Percentiles rank a stretch among this genome's conserved stretches.
phyloP scores from a whole-genome alignment of 2,797 vertebrate genomes.

The Phyllotis vaccarum region DNA sequence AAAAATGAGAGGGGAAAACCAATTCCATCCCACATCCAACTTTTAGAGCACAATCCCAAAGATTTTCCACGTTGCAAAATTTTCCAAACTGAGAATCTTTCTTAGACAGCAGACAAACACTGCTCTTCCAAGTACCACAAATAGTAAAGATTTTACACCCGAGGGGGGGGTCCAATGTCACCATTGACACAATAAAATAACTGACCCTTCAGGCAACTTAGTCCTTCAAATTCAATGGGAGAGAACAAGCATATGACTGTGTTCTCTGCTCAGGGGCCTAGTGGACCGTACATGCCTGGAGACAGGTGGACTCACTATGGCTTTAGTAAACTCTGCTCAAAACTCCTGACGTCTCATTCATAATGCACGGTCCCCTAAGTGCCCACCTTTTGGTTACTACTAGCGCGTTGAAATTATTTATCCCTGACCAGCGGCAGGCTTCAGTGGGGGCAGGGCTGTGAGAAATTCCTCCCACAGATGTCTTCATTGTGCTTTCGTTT shows the following conservation, averaged over 20 bases:
- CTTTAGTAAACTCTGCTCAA: slow-evolving; percentile 39
- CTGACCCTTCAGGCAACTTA: slow-evolving; percentile 46
- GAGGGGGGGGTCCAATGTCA: neutral
- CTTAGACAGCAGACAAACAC: slow-evolving; percentile 75
- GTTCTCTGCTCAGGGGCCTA: neutral
- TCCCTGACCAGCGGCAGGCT: neutral
- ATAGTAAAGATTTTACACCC: slow-evolving; percentile 46
- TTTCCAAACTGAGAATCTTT: slow-evolving; percentile 77
- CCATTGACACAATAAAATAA: slow-evolving; percentile 47
- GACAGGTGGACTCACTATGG: neutral
- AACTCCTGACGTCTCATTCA: slow-evolving; percentile 27
- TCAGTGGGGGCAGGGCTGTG: neutral
- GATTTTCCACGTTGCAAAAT: slow-evolving; percentile 70
- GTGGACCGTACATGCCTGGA: neutral
- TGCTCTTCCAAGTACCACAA: slow-evolving; percentile 61
- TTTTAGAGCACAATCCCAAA: slow-evolving; percentile 55
- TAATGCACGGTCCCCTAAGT: slow-evolving; percentile 5
- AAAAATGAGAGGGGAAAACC: slow-evolving; percentile 62
- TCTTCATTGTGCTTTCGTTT: neutral
- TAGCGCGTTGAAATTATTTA: slow-evolving; percentile 12
- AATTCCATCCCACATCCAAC: slow-evolving; percentile 58
- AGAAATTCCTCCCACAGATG: neutral
- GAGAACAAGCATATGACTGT: neutral
- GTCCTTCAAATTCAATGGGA: neutral
- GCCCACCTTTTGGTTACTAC: neutral